These are phyloP conservation scores for Rhyacichthys aspro DNA, from an alignment of 2,797 vertebrate genomes.

Conservation along the genomic window DNA sequence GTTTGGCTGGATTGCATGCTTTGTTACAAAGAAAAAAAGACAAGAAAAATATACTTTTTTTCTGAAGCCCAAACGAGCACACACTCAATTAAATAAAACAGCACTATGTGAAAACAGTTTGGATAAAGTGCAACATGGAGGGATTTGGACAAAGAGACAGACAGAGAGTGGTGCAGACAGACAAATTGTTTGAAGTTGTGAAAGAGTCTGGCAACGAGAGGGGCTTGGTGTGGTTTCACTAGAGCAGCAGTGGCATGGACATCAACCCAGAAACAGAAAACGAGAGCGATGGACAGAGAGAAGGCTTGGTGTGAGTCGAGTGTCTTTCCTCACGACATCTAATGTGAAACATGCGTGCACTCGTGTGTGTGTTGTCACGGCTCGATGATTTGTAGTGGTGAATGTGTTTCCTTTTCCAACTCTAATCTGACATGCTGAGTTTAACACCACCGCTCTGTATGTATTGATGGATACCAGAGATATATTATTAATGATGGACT, in stretches of 20 bases:
- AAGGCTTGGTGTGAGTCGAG: not conserved
- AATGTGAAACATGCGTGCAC: constrained; percentile 52
- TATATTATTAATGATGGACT: too few species aligned
- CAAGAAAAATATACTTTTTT: not conserved
- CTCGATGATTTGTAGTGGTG: constrained; percentile 39
- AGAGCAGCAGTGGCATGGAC: constrained; percentile 23
- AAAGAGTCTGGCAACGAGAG: constrained; percentile 28
- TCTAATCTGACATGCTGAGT: constrained; percentile 5
- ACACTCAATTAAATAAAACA: constrained; percentile 11
- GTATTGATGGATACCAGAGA: too few species aligned
- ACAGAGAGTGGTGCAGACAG: constrained; percentile 26
- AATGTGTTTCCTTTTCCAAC: constrained; percentile 28
- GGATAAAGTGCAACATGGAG: constrained; percentile 1
- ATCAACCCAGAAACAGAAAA: not conserved
- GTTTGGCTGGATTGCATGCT: not conserved
- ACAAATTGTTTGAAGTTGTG: constrained; percentile 46
- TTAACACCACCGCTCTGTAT: not conserved
- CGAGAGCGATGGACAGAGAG: constrained; percentile 10
- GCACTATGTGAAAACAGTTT: constrained; percentile 15
- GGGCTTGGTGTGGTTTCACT: constrained; percentile 40
- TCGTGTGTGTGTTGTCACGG: constrained; percentile 15
- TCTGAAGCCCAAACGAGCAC: not conserved
- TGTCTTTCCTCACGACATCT: constrained; percentile 12
- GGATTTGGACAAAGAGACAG: too few species aligned
- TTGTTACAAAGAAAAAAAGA: not conserved